Conservation (phyloP, 53 echinoderm and acorn worm genomes). For the Holothuria leucospilota region DNA sequence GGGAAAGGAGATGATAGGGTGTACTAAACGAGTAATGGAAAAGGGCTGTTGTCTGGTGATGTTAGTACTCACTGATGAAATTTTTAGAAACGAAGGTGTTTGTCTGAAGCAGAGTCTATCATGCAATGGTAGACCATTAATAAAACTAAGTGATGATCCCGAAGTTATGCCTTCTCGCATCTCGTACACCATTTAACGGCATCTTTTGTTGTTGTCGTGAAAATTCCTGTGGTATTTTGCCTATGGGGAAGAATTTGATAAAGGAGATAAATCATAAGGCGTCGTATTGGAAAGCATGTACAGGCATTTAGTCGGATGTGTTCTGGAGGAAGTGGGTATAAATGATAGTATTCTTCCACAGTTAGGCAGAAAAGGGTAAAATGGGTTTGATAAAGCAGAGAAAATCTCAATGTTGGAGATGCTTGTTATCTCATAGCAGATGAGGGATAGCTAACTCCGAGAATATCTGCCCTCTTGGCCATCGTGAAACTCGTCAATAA, state of each 20-base stretch:
- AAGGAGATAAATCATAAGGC: background rate
- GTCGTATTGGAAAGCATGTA: constrained; percentile 49
- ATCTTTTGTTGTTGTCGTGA: constrained; percentile 47
- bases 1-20: constrained; percentile 46
- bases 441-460: constrained; percentile 41
- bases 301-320: background rate
- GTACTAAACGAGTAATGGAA: constrained; percentile 33
- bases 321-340: background rate
- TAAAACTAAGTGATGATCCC: constrained; percentile 33
- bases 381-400: constrained; percentile 28
- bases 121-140: constrained; percentile 47
- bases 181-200: constrained; percentile 44
- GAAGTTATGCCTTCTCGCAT: constrained; percentile 6
- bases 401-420: constrained; percentile 26
- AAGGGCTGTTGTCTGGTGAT: constrained; percentile 35
- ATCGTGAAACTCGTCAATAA: constrained; percentile 3
- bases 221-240: constrained; percentile 14
- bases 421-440: constrained; percentile 36
- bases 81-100: constrained; percentile 44
- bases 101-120: constrained; percentile 47
- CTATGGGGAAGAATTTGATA: constrained; percentile 42
- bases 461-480: constrained; percentile 51
- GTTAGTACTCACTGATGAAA: constrained; percentile 49
- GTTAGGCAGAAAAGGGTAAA: constrained; percentile 35
- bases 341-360: constrained; percentile 26